Conservation (phyloP, 2,888 invertebrate genomes). For the Eretmocerus hayati region DNA sequence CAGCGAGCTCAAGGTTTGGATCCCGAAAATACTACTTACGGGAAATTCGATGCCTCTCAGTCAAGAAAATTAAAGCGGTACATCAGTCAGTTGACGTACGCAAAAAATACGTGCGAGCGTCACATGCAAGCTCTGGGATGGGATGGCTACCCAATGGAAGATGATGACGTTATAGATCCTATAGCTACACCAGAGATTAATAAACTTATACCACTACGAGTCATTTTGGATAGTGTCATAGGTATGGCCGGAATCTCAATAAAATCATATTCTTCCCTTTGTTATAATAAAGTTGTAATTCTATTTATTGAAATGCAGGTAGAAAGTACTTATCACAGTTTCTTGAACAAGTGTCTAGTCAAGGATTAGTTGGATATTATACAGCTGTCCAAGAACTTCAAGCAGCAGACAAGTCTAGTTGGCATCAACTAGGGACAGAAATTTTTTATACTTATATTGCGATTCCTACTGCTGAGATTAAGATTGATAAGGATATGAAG, state of each 20-base stretch:
- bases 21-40: conserved; percentile 52
- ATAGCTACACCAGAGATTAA: conserved; percentile 31
- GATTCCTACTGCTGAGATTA: conserved; percentile 72
- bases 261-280: neutral
- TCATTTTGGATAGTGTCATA: conserved; percentile 68
- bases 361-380: conserved; percentile 81
- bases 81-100: conserved; percentile 72
- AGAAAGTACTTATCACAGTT: conserved; percentile 75
- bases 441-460: conserved; percentile 85
- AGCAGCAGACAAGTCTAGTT: conserved; percentile 64
- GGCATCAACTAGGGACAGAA: conserved; percentile 85
- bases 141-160: conserved; percentile 55
- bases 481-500: conserved; percentile 71
- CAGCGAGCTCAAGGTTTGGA: conserved; percentile 78
- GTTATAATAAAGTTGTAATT: too few relatives aligned
- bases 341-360: conserved; percentile 74
- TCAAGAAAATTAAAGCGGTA: conserved; percentile 79
- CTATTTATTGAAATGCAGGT: too few relatives aligned
- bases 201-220: conserved; percentile 58
- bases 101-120: conserved; percentile 75
- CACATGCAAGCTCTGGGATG: conserved; percentile 68
- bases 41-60: conserved; percentile 72
- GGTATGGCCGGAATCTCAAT: conserved; percentile 11
- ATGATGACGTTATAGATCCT: conserved; percentile 34
- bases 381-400: conserved; percentile 78